Percentiles rank a stretch among this genome's conserved stretches.
Conservation (phyloP, 2,888 invertebrate species). For the Alsophila aescularia region DNA sequence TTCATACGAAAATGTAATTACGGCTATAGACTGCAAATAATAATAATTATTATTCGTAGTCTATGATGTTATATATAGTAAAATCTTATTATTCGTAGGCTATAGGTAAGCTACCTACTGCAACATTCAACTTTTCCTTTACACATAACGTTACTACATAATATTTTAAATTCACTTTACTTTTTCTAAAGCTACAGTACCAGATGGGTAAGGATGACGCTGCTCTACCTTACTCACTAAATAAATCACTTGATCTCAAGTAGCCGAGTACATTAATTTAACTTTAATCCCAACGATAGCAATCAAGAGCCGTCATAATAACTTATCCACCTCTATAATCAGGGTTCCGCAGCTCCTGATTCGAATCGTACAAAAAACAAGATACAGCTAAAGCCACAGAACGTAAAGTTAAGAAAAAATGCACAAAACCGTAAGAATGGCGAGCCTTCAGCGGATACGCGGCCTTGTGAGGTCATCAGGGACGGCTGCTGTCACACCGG, state of each 20-base stretch:
- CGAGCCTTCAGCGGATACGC: constrained; percentile 48
- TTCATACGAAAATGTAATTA: too few species aligned
- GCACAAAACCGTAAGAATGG: constrained; percentile 32
- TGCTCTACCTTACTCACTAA: too few species aligned
- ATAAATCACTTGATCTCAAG: not conserved
- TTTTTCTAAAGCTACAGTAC: too few species aligned
- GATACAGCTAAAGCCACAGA: constrained; percentile 50
- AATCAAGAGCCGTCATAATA: constrained; percentile 13
- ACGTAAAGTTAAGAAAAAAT: constrained; percentile 46
- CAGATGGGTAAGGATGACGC: too few species aligned
- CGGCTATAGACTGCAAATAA: too few species aligned
- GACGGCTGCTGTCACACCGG: constrained; percentile 52
- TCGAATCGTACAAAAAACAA: constrained; percentile 33
- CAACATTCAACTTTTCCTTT: too few species aligned
- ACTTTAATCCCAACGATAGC: constrained; percentile 9
- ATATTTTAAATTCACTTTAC: too few species aligned
- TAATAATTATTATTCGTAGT: too few species aligned
- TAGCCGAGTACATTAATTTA: not conserved
- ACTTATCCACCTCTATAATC: constrained; percentile 15
- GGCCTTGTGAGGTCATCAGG: constrained; percentile 71
- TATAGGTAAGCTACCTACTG: too few species aligned
- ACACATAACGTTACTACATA: too few species aligned
- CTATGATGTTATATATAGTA: too few species aligned
- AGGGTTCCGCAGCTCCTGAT: constrained; percentile 23
- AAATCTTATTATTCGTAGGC: too few species aligned